These are phyloP conservation scores for Habropoda laboriosa DNA, from an alignment of 1,140 invertebrate genomes.

Conservation along the genomic window DNA sequence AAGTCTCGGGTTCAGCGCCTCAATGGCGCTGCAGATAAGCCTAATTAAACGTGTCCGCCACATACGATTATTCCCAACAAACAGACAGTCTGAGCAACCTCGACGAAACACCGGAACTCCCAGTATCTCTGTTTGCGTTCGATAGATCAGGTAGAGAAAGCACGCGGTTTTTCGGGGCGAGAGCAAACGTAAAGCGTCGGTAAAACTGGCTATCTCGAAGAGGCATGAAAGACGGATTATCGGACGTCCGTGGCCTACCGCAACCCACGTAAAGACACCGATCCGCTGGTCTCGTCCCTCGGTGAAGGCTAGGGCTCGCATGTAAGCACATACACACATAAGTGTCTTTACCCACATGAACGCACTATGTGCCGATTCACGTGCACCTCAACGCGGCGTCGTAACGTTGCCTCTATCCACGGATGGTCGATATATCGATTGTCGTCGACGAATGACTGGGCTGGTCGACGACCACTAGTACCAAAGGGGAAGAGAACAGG, in stretches of 20 bases:
- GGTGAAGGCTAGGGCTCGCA: neutral
- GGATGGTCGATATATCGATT: constrained; percentile 79
- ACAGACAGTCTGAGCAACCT: neutral
- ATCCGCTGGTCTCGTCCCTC: constrained; percentile 49
- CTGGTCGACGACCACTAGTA: constrained; percentile 74
- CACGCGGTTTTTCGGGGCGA: neutral
- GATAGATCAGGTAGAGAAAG: neutral
- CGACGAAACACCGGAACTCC: neutral
- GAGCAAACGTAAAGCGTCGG: constrained; percentile 8
- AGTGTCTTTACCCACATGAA: no score
- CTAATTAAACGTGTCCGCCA: constrained; percentile 2
- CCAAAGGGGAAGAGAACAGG: constrained; percentile 11
- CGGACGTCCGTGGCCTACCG: constrained; percentile 76
- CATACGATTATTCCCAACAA: neutral
- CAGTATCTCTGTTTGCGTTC: neutral
- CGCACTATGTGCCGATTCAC: neutral
- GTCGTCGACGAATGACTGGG: constrained; percentile 70
- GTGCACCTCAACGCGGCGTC: constrained; percentile 34
- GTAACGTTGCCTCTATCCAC: constrained; percentile 46
- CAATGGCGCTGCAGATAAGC: neutral
- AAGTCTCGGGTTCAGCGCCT: no score
- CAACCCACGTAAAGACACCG: constrained; percentile 74
- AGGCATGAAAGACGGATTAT: constrained; percentile 67
- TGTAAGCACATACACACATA: neutral
- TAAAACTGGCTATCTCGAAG: constrained; percentile 50